Conservation (phyloP, 2,113 vertebrate species). For the Rhabdomys dilectus region DNA sequence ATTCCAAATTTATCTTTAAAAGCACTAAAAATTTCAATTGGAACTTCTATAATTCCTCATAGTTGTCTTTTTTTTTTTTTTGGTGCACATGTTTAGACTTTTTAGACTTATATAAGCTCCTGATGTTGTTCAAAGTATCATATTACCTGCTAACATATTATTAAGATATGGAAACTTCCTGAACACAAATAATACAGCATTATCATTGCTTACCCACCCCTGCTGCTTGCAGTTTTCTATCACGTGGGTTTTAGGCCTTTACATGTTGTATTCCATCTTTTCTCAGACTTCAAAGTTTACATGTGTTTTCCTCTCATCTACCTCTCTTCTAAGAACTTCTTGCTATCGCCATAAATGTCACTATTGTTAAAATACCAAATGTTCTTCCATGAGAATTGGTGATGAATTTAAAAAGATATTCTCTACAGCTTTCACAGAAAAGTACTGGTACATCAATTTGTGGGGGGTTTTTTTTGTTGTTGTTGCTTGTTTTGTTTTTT, state of each 20-base stretch:
- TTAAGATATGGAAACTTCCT: not conserved
- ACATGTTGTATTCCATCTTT: not conserved
- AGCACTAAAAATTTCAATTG: not conserved
- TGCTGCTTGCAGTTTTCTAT: not conserved
- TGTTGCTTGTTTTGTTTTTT: no score
- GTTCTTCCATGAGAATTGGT: not conserved
- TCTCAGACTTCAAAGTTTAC: not conserved
- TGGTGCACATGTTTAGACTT: not conserved
- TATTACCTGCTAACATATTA: not conserved
- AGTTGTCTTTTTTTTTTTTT: not conserved
- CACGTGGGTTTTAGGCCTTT: slow-evolving; percentile 4
- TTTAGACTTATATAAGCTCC: slow-evolving; percentile 28
- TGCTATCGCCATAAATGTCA: not conserved
- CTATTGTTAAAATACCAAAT: not conserved
- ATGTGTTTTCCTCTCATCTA: not conserved
- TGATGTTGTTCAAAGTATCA: not conserved
- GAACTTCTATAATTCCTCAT: not conserved
- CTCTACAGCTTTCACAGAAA: not conserved
- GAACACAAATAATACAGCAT: not conserved
- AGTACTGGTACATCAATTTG: not conserved
- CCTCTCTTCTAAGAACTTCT: not conserved
- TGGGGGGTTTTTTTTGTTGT: not conserved
- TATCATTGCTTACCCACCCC: not conserved
- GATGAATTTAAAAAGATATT: not conserved
- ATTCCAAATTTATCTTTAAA: slow-evolving; percentile 5